phyloP scores from a whole-genome alignment of 2,113 vertebrate genomes.

The Caracal caracal region DNA sequence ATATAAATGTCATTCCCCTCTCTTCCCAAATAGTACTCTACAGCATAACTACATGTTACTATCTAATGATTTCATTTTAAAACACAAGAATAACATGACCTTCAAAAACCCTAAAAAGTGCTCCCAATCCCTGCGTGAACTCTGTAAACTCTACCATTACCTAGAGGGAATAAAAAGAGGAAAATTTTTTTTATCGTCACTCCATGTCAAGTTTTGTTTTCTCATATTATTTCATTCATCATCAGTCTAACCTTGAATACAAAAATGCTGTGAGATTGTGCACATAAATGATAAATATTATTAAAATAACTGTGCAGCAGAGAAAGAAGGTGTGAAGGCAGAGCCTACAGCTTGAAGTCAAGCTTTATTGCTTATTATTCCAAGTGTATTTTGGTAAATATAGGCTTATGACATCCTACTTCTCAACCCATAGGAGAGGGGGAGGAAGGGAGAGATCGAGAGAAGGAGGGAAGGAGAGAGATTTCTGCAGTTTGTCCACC shows the following conservation, averaged over 20 bases:
- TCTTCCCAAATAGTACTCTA: not conserved
- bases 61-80: not conserved
- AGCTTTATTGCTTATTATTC: not conserved
- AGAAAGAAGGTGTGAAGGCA: not conserved
- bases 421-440: not conserved
- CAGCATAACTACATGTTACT: not conserved
- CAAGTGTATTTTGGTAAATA: not conserved
- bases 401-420: not conserved
- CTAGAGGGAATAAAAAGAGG: not conserved
- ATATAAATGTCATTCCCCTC: not conserved
- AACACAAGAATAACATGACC: not conserved
- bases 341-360: not conserved
- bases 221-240: not conserved
- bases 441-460: fast-evolving
- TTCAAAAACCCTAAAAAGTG: not conserved
- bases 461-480: not conserved
- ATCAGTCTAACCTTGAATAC: not conserved
- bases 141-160: not conserved
- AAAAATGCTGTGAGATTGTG: not conserved
- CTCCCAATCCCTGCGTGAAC: not conserved
- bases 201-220: not conserved
- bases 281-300: not conserved
- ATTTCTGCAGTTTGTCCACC: not conserved
- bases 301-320: not conserved
- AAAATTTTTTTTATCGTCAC: not conserved